These are phyloP conservation scores for Potorous gilbertii DNA, from an alignment of 2,797 vertebrate genomes.

Conservation along the genomic window DNA sequence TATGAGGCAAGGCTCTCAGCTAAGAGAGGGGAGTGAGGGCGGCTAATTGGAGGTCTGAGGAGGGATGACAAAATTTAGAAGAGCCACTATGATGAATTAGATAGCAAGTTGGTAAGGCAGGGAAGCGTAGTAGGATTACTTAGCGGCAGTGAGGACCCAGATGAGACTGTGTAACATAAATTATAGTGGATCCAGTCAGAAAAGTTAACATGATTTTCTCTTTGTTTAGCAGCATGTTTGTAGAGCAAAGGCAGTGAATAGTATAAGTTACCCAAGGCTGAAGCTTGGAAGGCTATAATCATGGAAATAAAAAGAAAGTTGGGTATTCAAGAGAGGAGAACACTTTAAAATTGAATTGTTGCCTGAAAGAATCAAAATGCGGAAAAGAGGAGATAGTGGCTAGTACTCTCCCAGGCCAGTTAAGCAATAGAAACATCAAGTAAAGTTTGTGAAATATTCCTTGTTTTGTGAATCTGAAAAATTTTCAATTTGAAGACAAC, in stretches of 20 bases:
- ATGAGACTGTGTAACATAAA: neutral
- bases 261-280: neutral
- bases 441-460: neutral
- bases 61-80: neutral
- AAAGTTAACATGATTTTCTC: neutral
- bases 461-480: neutral
- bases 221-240: neutral
- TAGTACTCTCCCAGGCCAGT: no score
- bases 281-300: neutral
- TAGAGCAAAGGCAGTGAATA: neutral
- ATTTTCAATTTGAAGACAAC: neutral
- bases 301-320: neutral
- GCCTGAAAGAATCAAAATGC: neutral
- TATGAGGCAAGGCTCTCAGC: neutral
- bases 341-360: neutral
- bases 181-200: neutral
- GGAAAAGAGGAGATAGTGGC: neutral
- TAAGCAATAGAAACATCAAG: neutral
- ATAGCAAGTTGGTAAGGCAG: neutral
- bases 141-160: no score
- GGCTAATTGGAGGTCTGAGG: neutral
- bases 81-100: neutral
- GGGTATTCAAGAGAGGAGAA: neutral
- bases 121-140: neutral
- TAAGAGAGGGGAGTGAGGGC: neutral